Evolutionary conservation across 2,113 vertebrate species (phyloP).

Genomic region (Tichodroma muraria): DNA sequence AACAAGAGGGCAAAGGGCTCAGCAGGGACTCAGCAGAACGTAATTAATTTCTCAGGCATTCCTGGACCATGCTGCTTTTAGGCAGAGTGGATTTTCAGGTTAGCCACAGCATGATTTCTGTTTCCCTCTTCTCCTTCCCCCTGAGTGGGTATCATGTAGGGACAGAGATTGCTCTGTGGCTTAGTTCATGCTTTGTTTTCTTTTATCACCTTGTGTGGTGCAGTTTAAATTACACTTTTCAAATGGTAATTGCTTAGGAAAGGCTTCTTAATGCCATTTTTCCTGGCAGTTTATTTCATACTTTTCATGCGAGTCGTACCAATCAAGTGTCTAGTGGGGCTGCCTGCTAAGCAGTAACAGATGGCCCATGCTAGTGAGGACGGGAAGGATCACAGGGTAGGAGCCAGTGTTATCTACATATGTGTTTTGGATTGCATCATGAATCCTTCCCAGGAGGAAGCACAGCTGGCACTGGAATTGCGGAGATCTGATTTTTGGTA

Average conservation of each 20-base stretch:
- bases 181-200: not conserved
- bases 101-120: not conserved
- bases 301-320: not conserved
- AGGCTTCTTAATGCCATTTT: not conserved
- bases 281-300: constrained; percentile 1
- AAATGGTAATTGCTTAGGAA: not conserved
- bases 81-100: not conserved
- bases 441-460: not conserved
- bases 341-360: constrained; percentile 23
- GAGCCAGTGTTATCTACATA: not conserved
- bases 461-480: not conserved
- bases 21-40: not conserved
- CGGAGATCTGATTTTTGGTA: not conserved
- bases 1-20: not conserved
- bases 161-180: not conserved
- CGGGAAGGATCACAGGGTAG: not conserved
- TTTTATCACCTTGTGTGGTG: not conserved
- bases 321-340: not conserved
- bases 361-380: not conserved
- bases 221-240: not conserved
- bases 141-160: not conserved
- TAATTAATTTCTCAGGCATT: not conserved
- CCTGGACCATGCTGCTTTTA: not conserved
- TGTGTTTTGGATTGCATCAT: not conserved
- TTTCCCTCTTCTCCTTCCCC: not conserved